These are phyloP conservation scores for Drosophila burlai DNA, from an alignment of 1,140 invertebrate genomes.

Conservation along the genomic window DNA sequence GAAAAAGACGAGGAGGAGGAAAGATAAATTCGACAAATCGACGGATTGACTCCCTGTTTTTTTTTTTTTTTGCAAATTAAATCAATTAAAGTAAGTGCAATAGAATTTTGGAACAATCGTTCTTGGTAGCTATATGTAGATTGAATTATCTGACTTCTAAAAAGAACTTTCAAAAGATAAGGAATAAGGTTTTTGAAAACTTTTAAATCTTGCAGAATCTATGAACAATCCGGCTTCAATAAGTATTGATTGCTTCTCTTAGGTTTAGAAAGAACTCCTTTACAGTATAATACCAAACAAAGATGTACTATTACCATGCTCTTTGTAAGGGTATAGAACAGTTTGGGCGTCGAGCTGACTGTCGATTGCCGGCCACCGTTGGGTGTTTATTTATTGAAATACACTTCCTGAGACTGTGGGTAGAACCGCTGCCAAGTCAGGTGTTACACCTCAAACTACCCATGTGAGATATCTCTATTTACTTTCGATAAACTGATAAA, in stretches of 20 bases:
- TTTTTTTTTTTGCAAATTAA: neutral
- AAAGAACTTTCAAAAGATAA: neutral
- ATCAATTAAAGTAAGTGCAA: neutral
- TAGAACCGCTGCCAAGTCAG: neutral
- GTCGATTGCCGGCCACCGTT: conserved; percentile 10
- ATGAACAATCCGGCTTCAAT: too few species aligned
- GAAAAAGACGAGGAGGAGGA: neutral
- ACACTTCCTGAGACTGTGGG: conserved; percentile 16
- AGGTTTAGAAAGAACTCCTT: neutral
- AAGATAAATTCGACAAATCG: neutral
- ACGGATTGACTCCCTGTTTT: too few species aligned
- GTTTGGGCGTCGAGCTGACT: conserved; percentile 64
- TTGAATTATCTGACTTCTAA: neutral
- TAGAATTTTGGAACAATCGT: too few species aligned
- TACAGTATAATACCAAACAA: neutral
- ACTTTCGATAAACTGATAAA: conserved; percentile 1
- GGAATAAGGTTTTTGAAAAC: neutral
- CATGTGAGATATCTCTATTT: conserved; percentile 8
- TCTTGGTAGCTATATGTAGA: too few species aligned
- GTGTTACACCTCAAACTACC: neutral
- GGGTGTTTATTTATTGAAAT: conserved; percentile 15
- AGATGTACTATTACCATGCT: neutral
- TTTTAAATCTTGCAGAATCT: neutral
- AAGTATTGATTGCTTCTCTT: neutral
- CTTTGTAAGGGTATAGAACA: neutral